phyloP scores from a whole-genome alignment of 2,113 vertebrate genomes.

The Odobenus rosmarus region DNA sequence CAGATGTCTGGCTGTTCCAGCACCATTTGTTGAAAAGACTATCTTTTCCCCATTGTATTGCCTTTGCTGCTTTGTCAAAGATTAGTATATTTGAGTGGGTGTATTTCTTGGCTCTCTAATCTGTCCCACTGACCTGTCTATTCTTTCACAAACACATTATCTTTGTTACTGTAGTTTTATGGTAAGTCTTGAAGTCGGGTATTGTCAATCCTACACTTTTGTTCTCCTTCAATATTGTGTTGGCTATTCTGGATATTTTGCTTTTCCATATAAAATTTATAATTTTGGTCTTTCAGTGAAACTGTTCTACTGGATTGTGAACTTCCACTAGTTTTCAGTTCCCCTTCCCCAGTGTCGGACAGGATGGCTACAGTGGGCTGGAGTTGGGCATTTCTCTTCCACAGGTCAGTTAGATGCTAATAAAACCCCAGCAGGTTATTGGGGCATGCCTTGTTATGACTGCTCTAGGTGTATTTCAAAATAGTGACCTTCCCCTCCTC shows the following conservation, averaged over 20 bases:
- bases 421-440: neutral
- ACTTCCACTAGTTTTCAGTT: neutral
- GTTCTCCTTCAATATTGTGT: neutral
- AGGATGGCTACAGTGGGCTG: neutral
- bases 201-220: neutral
- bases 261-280: neutral
- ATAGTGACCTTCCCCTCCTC: neutral
- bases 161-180: neutral
- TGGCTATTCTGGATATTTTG: neutral
- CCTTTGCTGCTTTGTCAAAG: neutral
- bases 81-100: neutral
- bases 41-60: neutral
- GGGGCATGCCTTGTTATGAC: neutral
- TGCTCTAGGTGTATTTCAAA: neutral
- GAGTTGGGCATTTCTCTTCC: neutral
- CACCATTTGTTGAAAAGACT: neutral
- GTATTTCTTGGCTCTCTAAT: neutral
- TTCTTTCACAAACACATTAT: neutral
- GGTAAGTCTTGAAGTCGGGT: neutral
- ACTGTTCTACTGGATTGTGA: neutral
- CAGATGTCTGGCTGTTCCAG: neutral
- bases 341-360: neutral
- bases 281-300: neutral
- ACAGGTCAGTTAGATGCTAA: neutral
- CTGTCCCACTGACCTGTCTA: neutral